Base-by-base conservation (phyloP, 2,797 vertebrate genomes). In the Malacoraja senta region DNA sequence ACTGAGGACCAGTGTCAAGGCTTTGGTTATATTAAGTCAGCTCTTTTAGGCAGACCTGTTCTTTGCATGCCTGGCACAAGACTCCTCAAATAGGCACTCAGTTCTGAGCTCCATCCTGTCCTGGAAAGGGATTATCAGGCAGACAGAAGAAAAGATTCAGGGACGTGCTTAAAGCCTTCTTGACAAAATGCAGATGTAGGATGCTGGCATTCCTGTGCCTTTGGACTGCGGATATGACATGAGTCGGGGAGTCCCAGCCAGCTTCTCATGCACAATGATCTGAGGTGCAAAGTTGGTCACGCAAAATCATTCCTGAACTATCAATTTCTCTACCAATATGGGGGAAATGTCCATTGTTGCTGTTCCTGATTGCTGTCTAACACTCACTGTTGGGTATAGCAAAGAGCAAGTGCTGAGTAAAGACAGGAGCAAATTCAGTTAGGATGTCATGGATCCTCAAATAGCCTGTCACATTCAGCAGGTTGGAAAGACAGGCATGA, bases 211-310 rank as follows among this genome's bases (percentile, higher is more conserved):
- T n/a, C 29, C 12, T 65, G 58, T 19, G 13, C 63, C 83, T 65
- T 86, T 86, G 61, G 83, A 61, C 83, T 86, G 15, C 61, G 15
- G 15, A 86, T 32, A n/a, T 86, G 83, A 86, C 61, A 86, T 65
- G 29, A 86, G 58, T 15, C 2, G 29, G 58, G 29, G 58, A 86
- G 83, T n/a, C 13, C 17, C 58, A 86, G 83, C 58, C 83, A 63
- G 83, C 61, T 86, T 6, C 53, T 86, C 4, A 13, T 86, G 1
- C 29, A 63, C 29, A 86, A n/a, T 10, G 29, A n/a, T 61, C 13
- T 15, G 19, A 13, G 13, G n/a, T 81, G 9, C 79, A 81, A 44
- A 81, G 24, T 63, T 29, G 29, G 7, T 13, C 61, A 29, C 63
- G 2, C 58, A 86, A 86, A 63, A 32, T 86, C n/a, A 86, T 15